Evolutionary conservation across 1,140 invertebrate species (phyloP), one percentile per base, ranked within the genome.

Genomic region (Caenorhabditis briggsae): DNA sequence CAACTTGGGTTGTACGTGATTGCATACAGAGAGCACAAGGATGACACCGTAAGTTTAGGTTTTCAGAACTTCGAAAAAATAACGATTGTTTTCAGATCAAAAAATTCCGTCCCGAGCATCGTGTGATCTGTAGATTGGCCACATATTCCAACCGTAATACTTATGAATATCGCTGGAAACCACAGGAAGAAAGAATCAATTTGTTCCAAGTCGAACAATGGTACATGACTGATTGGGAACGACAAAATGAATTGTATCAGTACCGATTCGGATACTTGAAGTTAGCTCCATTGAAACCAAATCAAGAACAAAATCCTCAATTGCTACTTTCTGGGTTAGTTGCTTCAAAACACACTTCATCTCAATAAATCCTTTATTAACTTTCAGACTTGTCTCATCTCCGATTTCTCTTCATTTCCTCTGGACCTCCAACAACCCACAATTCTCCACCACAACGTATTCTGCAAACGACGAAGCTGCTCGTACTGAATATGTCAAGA

Each of bases 371-470:
- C 6, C 14, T 1, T 87, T 58, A 53, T n/a, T n/a, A 55, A 50
- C 16, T 82, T 91, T 64, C 82, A 91, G 90, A 43, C 89, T 92
- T 33, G 91, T 92, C 1, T 90, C 91, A 20, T 88, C 91, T 23
- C 91, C 91, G 18, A 92, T 92, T 55, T 92, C 91, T 43, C 88
- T 92, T 56, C 91, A 92, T 74, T 92, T 90, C 89, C 85, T 92
- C 12, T 92, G 91, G 91, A 92, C 91, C 23, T 86, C 87, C 53
- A 90, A 91, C 43, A 92, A 92, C 82, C 91, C 90, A 12, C 61
- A 86, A 43, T 92, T 87, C 70, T 83, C 91, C 14, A 89, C 86
- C 11, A 91, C 89, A 25, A 90, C 89, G 9, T 91, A 89, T 82
- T 89, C 88, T 41, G 83, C 65, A 12, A 89, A 90, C 53, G 89